Evolutionary conservation across 2,888 invertebrate species (phyloP).

Genomic region (Autographa gamma): DNA sequence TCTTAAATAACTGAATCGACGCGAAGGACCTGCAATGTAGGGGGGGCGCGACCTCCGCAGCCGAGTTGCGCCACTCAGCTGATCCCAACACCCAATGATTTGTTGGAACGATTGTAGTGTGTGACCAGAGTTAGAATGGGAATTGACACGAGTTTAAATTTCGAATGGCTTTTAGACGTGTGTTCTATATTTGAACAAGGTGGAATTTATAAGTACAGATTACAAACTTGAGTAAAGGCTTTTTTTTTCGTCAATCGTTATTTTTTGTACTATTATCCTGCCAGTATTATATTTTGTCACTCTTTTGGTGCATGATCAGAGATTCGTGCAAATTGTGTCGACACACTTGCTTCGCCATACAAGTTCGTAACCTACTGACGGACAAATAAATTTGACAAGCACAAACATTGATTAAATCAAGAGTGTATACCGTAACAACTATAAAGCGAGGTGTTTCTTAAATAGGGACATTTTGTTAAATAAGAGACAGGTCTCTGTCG

Average conservation of each 20-base stretch:
- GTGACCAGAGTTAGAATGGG: constrained; percentile 40
- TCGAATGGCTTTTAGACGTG: neutral
- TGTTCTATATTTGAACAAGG: neutral
- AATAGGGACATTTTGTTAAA: neutral
- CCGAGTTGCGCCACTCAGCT: constrained; percentile 57
- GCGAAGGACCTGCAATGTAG: constrained; percentile 48
- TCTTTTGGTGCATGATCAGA: neutral
- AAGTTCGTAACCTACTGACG: constrained; percentile 18
- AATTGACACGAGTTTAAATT: constrained; percentile 5
- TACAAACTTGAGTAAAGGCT: neutral
- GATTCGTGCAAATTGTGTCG: neutral
- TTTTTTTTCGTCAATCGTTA: neutral
- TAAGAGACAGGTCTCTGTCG: too few species aligned
- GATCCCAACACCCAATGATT: constrained; percentile 50
- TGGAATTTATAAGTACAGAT: neutral
- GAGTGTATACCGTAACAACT: constrained; percentile 23
- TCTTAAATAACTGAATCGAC: too few species aligned
- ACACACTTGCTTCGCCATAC: constrained; percentile 9
- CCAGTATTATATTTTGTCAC: neutral
- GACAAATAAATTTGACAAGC: constrained; percentile 8
- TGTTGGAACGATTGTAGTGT: constrained; percentile 21
- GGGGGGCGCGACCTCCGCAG: constrained; percentile 67
- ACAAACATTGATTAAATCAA: constrained; percentile 15
- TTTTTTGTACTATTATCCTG: neutral
- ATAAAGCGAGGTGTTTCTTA: constrained; percentile 15